Base-by-base conservation (phyloP, 2,113 vertebrate species). In the Camelus dromedarius region DNA sequence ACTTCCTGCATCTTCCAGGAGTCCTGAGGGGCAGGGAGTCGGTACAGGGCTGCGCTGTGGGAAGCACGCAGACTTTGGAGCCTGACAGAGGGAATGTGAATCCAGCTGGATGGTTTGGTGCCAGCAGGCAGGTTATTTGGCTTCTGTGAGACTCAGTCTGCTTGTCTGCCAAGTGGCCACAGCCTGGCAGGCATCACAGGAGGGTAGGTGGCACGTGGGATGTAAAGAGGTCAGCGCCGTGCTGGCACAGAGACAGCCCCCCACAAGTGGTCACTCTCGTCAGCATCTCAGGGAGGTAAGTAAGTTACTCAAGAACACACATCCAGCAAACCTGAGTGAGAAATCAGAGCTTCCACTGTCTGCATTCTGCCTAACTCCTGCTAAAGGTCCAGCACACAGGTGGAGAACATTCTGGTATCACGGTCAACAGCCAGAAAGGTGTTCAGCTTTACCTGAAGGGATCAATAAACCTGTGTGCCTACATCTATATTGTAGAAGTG, bases 131-230 rank as follows among this genome's bases (percentile, higher is more conserved):
- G 56, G 8, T 73, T 28, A 16, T 2, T 5, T 9, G 14, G n/a
- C 46, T 32, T 64, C 16, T 66, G 19, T 4, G 72, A 46, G 46
- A 6, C 24, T 89, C 64, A 8, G 38, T 32, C 8, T 75, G 20
- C 67, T 86, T n/a, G 50, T 62, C 35, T 46, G 3, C 54, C 42
- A 77, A 58, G 87, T 26, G 77, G 64, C 48, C 14, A 38, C 64
- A 48, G n/a, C 26, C 12, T 28, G 42, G 32, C 6, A 2, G 15
- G 4, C 13, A n/a, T 32, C 50, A 42, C 24, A 69, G 64, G 56
- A 30, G 18, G 13, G 4, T 54, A 5, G n/a, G 46, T 18, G n/a
- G 10, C 19, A 20, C 26, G 2, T 15, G 4, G 2, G 14, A 4
- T 7, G 3, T n/a, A 69, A 18, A 13, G 48, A 64, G 24, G 24